phyloP scores from a whole-genome alignment of 1,140 invertebrate genomes.

The Aethina tumida region DNA sequence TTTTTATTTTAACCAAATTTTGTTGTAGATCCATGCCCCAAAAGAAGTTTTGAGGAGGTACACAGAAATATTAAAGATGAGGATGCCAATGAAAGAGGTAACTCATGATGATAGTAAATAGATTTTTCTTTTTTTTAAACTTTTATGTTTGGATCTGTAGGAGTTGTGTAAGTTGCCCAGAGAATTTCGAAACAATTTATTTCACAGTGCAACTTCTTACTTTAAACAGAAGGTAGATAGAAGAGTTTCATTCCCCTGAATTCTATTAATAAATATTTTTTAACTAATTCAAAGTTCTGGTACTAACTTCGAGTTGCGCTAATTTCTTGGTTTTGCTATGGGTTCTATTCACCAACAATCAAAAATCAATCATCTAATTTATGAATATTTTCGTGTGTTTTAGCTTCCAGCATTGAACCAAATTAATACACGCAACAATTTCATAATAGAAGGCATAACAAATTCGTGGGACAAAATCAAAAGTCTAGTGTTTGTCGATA shows the following conservation, averaged over 20 bases:
- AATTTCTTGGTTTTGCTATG: neutral
- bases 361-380: slow-evolving; percentile 2
- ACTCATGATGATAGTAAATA: slow-evolving; percentile 3
- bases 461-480: slow-evolving; percentile 47
- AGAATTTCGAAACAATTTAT: slow-evolving; percentile 27
- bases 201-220: slow-evolving; percentile 26
- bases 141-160: slow-evolving; percentile 21
- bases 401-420: slow-evolving; percentile 53
- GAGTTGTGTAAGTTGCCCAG: slow-evolving; percentile 29
- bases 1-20: slow-evolving; percentile 8
- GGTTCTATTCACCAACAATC: neutral
- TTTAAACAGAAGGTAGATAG: slow-evolving; percentile 28
- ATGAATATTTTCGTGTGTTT: slow-evolving; percentile 9
- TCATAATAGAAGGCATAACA: slow-evolving; percentile 50
- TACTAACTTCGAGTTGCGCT: too few species aligned
- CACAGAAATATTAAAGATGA: slow-evolving; percentile 85
- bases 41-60: slow-evolving; percentile 76
- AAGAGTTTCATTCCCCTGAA: slow-evolving; percentile 38
- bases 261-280: neutral
- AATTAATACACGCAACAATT: slow-evolving; percentile 48
- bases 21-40: slow-evolving; percentile 70
- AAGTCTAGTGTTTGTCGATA: slow-evolving; percentile 53
- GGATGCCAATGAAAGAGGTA: slow-evolving; percentile 90
- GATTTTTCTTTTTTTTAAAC: slow-evolving; percentile 9
- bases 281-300: slow-evolving; percentile 1